Conservation (phyloP, 1,140 invertebrate species). For the Dinoponera quadriceps region DNA sequence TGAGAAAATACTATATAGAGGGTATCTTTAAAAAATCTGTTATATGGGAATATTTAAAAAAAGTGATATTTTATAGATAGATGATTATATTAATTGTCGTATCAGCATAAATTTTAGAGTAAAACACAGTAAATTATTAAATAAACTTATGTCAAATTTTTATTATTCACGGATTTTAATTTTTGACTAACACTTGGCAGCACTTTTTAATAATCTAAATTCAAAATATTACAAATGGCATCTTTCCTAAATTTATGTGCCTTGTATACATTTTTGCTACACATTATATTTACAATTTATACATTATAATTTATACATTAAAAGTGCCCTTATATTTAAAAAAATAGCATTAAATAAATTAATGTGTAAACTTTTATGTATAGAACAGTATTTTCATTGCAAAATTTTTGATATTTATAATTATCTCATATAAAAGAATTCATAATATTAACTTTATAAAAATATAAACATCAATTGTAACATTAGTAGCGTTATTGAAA, state of each 20-base stretch:
- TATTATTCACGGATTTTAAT: conserved; percentile 32
- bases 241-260: conserved; percentile 36
- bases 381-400: conserved; percentile 4
- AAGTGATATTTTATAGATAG: conserved; percentile 43
- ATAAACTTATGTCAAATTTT: conserved; percentile 37
- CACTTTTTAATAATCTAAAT: conserved; percentile 49
- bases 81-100: conserved; percentile 16
- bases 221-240: conserved; percentile 25
- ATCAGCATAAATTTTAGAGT: conserved; percentile 42
- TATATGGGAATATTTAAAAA: conserved; percentile 30
- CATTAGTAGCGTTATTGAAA: conserved; percentile 32
- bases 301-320: too few species aligned
- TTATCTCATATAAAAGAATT: conserved; percentile 4
- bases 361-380: conserved; percentile 14
- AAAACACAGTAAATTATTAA: conserved; percentile 43
- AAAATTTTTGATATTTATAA: conserved; percentile 48
- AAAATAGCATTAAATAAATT: neutral
- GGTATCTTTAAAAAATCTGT: conserved; percentile 26
- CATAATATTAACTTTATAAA: conserved; percentile 35
- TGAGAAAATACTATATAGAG: conserved; percentile 21
- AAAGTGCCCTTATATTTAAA: conserved; percentile 11
- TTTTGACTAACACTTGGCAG: conserved; percentile 45
- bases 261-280: conserved; percentile 38
- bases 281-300: conserved; percentile 44
- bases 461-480: conserved; percentile 36